Conservation (phyloP, 2,888 invertebrate species). For the Glaucopsyche alexis region DNA sequence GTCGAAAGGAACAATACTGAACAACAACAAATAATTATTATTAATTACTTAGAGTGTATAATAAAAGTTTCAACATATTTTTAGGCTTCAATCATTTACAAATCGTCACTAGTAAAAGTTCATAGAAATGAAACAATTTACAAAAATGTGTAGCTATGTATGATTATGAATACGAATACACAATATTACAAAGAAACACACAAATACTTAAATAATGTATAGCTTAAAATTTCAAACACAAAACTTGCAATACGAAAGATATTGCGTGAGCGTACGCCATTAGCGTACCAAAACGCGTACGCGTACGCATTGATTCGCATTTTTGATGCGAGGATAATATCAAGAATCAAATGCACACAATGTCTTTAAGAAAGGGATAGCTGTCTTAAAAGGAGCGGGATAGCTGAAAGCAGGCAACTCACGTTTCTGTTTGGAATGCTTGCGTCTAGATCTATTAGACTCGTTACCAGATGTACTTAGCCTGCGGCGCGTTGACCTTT, state of each 20-base stretch:
- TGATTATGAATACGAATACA: not conserved
- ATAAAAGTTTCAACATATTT: too few species aligned
- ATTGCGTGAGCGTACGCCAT: not conserved
- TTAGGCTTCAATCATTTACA: too few species aligned
- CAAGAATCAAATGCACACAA: not conserved
- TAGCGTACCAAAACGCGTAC: not conserved
- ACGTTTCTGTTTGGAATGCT: slow-evolving; percentile 17
- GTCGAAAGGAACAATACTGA: too few species aligned
- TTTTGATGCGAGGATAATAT: not conserved
- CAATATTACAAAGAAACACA: not conserved
- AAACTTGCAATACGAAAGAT: not conserved
- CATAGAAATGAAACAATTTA: not conserved
- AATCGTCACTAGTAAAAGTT: not conserved
- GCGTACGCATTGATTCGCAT: not conserved
- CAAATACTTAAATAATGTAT: not conserved
- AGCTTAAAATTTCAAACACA: not conserved
- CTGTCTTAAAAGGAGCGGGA: not conserved
- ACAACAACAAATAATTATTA: too few species aligned
- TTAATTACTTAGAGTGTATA: too few species aligned
- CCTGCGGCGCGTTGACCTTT: slow-evolving; percentile 19
- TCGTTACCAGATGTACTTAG: slow-evolving; percentile 15
- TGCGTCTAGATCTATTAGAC: slow-evolving; percentile 14
- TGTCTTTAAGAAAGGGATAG: not conserved
- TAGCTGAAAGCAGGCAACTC: slow-evolving; percentile 19
- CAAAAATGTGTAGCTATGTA: not conserved